phyloP scores from a whole-genome alignment of 2,797 vertebrate species.

The Siniperca undulata region DNA sequence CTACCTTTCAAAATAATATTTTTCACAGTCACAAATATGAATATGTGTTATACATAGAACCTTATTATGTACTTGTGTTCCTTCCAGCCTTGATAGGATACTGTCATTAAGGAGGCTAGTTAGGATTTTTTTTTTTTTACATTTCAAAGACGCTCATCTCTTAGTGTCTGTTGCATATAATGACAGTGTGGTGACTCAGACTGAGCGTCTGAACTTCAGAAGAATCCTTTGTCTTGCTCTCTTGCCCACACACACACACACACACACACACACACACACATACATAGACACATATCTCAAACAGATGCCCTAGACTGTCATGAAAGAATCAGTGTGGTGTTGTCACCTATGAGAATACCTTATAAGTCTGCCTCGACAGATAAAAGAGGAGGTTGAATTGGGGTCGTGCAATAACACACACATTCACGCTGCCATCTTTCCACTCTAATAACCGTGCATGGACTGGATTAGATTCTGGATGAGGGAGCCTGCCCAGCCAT shows the following conservation, averaged over 20 bases:
- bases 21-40: conserved; percentile 35
- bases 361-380: conserved; percentile 61
- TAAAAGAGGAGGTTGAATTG: conserved; percentile 55
- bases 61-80: conserved; percentile 14
- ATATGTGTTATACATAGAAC: conserved; percentile 14
- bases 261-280: conserved; percentile 1
- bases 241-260: not conserved
- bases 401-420: conserved; percentile 56
- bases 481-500: conserved; percentile 52
- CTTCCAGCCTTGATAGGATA: conserved; percentile 4
- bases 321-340: conserved; percentile 40
- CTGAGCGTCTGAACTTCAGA: conserved; percentile 27
- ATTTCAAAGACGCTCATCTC: conserved; percentile 50
- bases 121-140: conserved; percentile 32
- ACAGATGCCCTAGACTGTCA: conserved; percentile 38
- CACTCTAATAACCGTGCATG: conserved; percentile 80
- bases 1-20: conserved; percentile 9
- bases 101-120: conserved; percentile 24
- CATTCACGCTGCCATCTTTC: conserved; percentile 71
- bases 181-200: conserved; percentile 27
- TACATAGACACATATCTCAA: conserved; percentile 16
- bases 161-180: conserved; percentile 36
- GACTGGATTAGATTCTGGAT: conserved; percentile 70
- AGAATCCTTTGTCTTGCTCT: conserved; percentile 30
- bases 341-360: conserved; percentile 58